These are phyloP conservation scores for Epirrhoe tristata DNA, from an alignment of 2,888 invertebrate genomes.

Conservation along the genomic window DNA sequence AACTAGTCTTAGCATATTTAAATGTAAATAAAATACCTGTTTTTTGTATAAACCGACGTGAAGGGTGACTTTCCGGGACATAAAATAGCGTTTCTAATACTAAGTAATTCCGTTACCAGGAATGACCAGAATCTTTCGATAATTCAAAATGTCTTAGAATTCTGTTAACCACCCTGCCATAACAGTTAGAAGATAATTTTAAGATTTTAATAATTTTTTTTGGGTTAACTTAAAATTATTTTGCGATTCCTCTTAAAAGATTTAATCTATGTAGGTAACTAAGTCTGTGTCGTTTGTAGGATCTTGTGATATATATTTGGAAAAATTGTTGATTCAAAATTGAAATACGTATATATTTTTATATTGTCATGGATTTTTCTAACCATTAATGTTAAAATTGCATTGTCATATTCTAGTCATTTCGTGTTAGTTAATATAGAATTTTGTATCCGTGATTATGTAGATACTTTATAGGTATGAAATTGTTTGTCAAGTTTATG, in stretches of 20 bases:
- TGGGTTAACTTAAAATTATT: neutral
- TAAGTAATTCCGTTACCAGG: too few species aligned
- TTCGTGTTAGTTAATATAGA: neutral
- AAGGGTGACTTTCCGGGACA: too few species aligned
- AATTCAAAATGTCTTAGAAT: too few species aligned
- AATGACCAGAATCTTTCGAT: too few species aligned
- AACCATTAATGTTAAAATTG: conserved; percentile 8
- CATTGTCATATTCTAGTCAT: conserved; percentile 10
- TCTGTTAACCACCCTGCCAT: too few species aligned
- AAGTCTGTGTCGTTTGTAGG: conserved; percentile 17
- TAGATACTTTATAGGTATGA: too few species aligned
- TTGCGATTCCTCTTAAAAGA: conserved; percentile 13
- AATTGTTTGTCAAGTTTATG: neutral
- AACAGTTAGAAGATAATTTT: too few species aligned
- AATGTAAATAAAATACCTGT: too few species aligned
- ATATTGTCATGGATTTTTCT: conserved; percentile 19
- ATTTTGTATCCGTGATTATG: too few species aligned
- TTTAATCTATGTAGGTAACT: conserved; percentile 8
- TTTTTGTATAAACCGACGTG: too few species aligned
- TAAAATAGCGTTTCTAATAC: too few species aligned
- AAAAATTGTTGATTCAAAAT: conserved; percentile 14
- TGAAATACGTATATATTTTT: conserved; percentile 14
- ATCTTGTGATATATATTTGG: conserved; percentile 23
- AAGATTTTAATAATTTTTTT: too few species aligned
- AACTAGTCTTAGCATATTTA: neutral